phyloP scores from a whole-genome alignment of 2,113 vertebrate species.

The Condylura cristata region DNA sequence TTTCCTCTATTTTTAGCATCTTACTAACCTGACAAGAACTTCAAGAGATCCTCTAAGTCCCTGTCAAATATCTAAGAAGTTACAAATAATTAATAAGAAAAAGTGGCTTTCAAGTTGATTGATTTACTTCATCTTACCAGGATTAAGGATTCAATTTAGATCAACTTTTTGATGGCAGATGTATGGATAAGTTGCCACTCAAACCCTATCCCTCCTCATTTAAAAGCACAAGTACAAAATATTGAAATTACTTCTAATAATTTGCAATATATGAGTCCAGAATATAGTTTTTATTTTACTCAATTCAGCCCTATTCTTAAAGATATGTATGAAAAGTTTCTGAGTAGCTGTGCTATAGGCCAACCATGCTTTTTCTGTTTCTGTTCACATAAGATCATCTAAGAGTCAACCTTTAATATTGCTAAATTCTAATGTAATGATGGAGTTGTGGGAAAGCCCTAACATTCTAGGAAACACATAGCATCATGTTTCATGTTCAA shows the following conservation, averaged over 20 bases:
- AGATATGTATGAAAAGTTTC: background rate
- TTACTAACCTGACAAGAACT: background rate
- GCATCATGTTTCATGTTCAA: background rate
- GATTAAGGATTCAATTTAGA: background rate
- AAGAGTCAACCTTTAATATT: background rate
- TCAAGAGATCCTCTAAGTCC: background rate
- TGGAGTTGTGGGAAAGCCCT: background rate
- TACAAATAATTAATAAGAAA: background rate
- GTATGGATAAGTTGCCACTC: background rate
- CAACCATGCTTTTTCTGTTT: conserved; percentile 57
- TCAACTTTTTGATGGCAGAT: background rate
- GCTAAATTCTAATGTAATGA: background rate
- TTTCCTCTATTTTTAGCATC: background rate
- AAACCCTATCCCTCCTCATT: background rate
- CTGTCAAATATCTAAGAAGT: background rate
- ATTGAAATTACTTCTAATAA: background rate
- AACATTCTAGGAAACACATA: background rate
- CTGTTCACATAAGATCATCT: background rate
- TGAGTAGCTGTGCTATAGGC: background rate
- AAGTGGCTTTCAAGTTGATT: background rate
- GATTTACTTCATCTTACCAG: background rate
- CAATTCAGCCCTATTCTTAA: conserved; percentile 20
- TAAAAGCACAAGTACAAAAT: background rate
- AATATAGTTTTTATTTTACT: background rate
- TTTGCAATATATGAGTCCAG: background rate